Evolutionary conservation across 1,140 invertebrate genomes (phyloP), one percentile per base, ranked within the genome.

Genomic region (Luehdorfia chinensis): DNA sequence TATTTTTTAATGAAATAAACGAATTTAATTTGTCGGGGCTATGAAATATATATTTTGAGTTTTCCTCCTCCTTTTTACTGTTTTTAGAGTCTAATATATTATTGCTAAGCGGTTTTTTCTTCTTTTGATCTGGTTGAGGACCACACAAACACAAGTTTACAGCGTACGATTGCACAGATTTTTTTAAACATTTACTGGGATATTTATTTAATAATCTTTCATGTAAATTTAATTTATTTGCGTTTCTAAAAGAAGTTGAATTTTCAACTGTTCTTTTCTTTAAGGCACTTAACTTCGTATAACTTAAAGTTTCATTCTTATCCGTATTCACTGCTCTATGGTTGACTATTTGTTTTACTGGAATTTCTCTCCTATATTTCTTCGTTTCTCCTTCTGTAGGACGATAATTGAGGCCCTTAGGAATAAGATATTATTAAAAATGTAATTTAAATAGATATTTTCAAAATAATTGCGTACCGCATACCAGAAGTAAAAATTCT

Each of bases 71-170:
- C 9, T 52, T 11, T 31, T 11, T 8, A 9, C 6, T 9, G n/a
- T 9, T n/a, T 2, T n/a, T 28, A n/a, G 25, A 4, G 5, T 28
- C 25, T 28, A n/a, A 2, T 43, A 13, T 18, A 5, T 31, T 32
- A 8, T 18, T 21, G 11, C 14, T 11, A 14, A 41, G 13, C 0
- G 28, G 12, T 31, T n/a, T 9, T 27, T 18, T 9, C n/a, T 36
- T 12, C 25, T 16, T 28, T 34, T 56, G 3, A 37, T 47, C 11
- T 52, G 50, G 64, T 46, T 55, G 46, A 28, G 27, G 13, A 16
- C 43, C 54, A 34, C 68, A 76, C 33, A 83, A 51, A 55, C 78
- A 83, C 15, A 79, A 46, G 32, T 83, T 78, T 6, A 83, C 67
- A 11, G 78, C 67, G 50, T 63, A 77, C n/a, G 60, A 53, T 27